Conservation (phyloP, 1,140 invertebrate species). For the Heliconius nattereri region DNA sequence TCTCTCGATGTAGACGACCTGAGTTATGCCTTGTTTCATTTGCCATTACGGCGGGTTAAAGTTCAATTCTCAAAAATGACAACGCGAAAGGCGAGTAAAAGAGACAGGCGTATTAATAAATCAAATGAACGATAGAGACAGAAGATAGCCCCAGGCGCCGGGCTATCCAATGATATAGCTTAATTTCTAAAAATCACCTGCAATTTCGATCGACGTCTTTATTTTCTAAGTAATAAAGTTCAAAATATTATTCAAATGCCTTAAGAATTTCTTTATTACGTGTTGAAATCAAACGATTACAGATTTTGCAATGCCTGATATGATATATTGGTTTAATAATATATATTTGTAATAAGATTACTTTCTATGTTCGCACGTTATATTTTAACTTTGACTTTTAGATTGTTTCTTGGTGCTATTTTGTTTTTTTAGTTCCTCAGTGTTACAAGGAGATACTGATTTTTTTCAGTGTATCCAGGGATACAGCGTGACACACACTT, state of each 20-base stretch:
- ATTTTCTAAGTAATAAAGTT: constrained; percentile 36
- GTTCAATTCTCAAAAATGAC: constrained; percentile 75
- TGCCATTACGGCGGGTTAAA: constrained; percentile 55
- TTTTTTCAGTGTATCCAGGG: not conserved
- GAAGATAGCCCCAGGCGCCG: constrained; percentile 55
- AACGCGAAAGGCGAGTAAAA: constrained; percentile 54
- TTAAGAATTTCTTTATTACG: constrained; percentile 63
- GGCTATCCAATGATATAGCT: constrained; percentile 59
- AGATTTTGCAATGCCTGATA: constrained; percentile 47
- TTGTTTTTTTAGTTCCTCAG: not conserved
- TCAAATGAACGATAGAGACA: constrained; percentile 37
- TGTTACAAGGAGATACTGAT: not conserved
- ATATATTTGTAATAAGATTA: constrained; percentile 13
- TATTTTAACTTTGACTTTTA: not conserved
- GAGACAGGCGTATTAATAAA: constrained; percentile 44
- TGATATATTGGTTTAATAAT: constrained; percentile 28
- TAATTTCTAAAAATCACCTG: constrained; percentile 53
- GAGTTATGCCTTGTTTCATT: constrained; percentile 57
- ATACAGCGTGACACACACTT: no score
- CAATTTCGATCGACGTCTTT: constrained; percentile 30
- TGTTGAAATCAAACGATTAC: constrained; percentile 64
- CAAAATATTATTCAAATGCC: constrained; percentile 25
- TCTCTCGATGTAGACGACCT: constrained; percentile 21
- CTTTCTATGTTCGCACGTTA: constrained; percentile 8
- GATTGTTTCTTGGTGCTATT: not conserved